These are phyloP conservation scores for Xylocopa sonorina DNA, from an alignment of 1,140 invertebrate species.

Conservation along the genomic window DNA sequence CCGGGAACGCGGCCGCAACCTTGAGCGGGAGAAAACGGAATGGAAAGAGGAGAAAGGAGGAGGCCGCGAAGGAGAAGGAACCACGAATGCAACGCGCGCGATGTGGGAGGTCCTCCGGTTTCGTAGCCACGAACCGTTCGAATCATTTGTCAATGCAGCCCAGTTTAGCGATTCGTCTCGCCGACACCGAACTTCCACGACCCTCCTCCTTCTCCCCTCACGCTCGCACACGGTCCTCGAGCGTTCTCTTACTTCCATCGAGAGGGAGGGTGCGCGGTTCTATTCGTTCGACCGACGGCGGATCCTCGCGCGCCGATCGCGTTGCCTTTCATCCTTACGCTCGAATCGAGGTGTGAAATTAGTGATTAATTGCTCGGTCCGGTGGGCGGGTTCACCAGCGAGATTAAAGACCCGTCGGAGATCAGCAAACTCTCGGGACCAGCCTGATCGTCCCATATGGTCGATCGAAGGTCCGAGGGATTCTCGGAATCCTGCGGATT, in stretches of 20 bases:
- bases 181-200: constrained; percentile 61
- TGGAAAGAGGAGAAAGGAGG: constrained; percentile 36
- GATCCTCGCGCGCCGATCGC: not conserved
- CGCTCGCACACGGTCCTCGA: no score
- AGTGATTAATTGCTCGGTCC: constrained; percentile 72
- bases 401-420: constrained; percentile 48
- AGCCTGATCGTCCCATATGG: not conserved
- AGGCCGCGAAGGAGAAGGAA: constrained; percentile 12
- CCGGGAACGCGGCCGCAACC: constrained; percentile 40
- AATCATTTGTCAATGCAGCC: constrained; percentile 80
- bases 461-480: constrained; percentile 21
- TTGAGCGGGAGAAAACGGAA: constrained; percentile 43
- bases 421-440: constrained; percentile 16
- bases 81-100: constrained; percentile 40
- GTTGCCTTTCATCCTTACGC: constrained; percentile 32
- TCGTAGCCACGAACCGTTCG: constrained; percentile 65
- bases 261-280: no score
- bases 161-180: constrained; percentile 78
- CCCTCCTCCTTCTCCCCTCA: no score
- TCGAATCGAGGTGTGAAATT: constrained; percentile 71
- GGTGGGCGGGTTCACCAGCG: constrained; percentile 44
- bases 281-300: no score
- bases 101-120: constrained; percentile 75
- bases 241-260: no score
- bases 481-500: constrained; percentile 41